Evolutionary conservation across 2,888 invertebrate species (phyloP), one percentile per base, ranked within the genome.

Genomic region (Dusona sp.): DNA sequence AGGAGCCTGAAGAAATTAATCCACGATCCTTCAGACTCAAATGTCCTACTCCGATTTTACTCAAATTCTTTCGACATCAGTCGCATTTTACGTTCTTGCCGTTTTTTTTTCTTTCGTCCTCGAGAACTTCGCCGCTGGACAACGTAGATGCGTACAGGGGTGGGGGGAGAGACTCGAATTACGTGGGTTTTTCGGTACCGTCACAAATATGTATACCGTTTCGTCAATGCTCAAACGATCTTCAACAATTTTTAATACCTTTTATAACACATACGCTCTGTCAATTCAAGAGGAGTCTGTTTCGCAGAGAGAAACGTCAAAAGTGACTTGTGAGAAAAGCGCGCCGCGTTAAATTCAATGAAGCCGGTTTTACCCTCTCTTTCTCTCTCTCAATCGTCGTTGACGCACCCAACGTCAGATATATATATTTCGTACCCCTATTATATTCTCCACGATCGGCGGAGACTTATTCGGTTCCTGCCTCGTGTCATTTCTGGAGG

Each of bases 241-340:
- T 42, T 22, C 22, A 19, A 54, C n/a, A 3, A 73, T 54, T 73
- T 36, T 54, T 7, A 36, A 57, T 51, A 11, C 33, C 1, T n/a
- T 22, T 64, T 29, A 29, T 9, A 29, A 33, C n/a, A 29, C 33
- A 1, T 25, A 33, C 67, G 65, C 80, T 79, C 86, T 85, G 87
- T 87, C 88, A 87, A 88, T 80, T 78, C 54, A 22, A 11, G 2
- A 33, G 48, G 38, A 84, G 78, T 48, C 72, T 54, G 78, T 51
- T 75, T 90, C 88, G 89, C 72, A 73, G 78, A 84, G 83, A 83
- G 88, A 92, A 90, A 91, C 90, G 92, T 92, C 92, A 92, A 91
- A 90, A 90, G 89, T 89, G 89, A 90, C 88, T 88, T 85, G 87
- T 88, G 79, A 65, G 80, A 84, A 72, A 82, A 78, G 83, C 65